phyloP scores from a whole-genome alignment of 2,888 invertebrate species.

The Heteropelma amictum region DNA sequence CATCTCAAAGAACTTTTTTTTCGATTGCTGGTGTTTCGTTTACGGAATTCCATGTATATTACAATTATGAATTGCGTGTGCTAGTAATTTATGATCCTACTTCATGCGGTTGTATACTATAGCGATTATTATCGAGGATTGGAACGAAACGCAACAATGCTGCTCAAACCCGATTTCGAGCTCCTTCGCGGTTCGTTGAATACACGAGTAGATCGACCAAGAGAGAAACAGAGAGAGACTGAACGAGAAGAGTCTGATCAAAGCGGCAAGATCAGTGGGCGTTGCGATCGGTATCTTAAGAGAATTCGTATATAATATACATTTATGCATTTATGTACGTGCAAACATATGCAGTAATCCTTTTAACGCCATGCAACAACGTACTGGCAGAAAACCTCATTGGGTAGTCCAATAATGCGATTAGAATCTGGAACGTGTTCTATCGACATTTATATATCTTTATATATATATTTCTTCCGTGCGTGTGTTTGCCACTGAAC shows the following conservation, averaged over 20 bases:
- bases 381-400: neutral
- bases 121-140: slow-evolving; percentile 64
- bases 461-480: too few species aligned
- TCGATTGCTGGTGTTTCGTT: neutral
- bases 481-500: too few species aligned
- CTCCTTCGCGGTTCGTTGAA: slow-evolving; percentile 67
- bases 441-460: slow-evolving; percentile 20
- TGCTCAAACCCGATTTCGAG: slow-evolving; percentile 65
- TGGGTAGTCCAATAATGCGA: neutral
- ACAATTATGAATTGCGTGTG: slow-evolving; percentile 9
- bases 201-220: slow-evolving; percentile 42
- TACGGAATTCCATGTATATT: neutral
- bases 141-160: slow-evolving; percentile 56
- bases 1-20: slow-evolving; percentile 1
- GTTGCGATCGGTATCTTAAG: slow-evolving; percentile 50
- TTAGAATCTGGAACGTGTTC: slow-evolving; percentile 23
- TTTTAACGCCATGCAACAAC: slow-evolving; percentile 21
- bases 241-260: slow-evolving; percentile 26
- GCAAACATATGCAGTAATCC: slow-evolving; percentile 16
- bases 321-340: neutral
- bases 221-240: slow-evolving; percentile 9
- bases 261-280: slow-evolving; percentile 43
- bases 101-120: slow-evolving; percentile 21
- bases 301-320: slow-evolving; percentile 27
- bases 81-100: slow-evolving; percentile 16